Conservation (phyloP, 2,113 vertebrate species). For the Rafetus swinhoei region DNA sequence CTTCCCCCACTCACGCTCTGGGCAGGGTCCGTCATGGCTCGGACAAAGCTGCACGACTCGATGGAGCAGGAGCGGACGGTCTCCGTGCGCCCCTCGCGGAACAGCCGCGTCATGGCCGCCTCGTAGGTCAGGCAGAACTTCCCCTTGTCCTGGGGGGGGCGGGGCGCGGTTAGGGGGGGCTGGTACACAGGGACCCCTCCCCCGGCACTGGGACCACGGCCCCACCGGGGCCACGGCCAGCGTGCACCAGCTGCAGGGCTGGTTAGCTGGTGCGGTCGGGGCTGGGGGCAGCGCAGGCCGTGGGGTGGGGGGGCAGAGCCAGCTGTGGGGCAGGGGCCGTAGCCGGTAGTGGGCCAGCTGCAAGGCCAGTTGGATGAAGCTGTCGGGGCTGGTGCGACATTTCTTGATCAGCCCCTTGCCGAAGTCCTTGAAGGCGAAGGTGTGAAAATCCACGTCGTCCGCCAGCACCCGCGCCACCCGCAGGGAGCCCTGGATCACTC, state of each 20-base stretch:
- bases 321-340: not conserved
- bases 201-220: not conserved
- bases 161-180: not conserved
- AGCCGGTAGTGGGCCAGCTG: constrained; percentile 79
- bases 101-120: constrained; percentile 96
- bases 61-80: constrained; percentile 92
- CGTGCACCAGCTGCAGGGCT: constrained; percentile 74
- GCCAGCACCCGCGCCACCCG: constrained; percentile 63
- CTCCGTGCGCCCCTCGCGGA: constrained; percentile 94
- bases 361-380: constrained; percentile 74
- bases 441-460: constrained; percentile 67
- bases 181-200: not conserved
- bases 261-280: constrained; percentile 75
- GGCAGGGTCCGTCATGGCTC: constrained; percentile 83
- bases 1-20: constrained; percentile 68
- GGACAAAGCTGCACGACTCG: constrained; percentile 88
- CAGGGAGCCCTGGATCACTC: constrained; percentile 61
- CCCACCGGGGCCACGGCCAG: constrained; percentile 53
- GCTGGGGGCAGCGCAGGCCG: constrained; percentile 25
- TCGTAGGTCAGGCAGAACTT: constrained; percentile 94
- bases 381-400: constrained; percentile 71
- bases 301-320: no score
- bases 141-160: constrained; percentile 84
- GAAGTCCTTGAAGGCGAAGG: constrained; percentile 73
- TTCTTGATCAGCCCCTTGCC: constrained; percentile 75